Evolutionary conservation across 2,797 vertebrate species (phyloP).

Genomic region (Sebastes hubbsi): DNA sequence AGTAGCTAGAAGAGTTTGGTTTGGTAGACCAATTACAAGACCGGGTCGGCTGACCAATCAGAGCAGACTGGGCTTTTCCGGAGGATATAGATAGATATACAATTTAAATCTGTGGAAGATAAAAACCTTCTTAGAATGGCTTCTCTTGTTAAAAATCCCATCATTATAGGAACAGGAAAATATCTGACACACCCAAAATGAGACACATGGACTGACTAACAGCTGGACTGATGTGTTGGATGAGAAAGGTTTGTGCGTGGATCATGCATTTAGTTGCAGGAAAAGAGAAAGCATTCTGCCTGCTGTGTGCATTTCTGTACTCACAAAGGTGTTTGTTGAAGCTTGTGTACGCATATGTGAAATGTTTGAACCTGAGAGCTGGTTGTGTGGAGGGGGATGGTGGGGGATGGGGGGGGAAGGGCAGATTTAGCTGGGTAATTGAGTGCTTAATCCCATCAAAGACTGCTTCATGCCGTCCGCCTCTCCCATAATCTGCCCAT

Average conservation of each 20-base stretch:
- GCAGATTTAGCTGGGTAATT: slow-evolving; percentile 77
- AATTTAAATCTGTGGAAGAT: background rate
- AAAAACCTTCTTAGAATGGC: background rate
- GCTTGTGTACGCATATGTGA: background rate
- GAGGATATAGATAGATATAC: background rate
- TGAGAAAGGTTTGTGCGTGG: background rate
- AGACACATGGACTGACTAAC: background rate
- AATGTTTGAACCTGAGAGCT: slow-evolving; percentile 55
- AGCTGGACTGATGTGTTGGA: slow-evolving; percentile 5
- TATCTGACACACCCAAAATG: background rate
- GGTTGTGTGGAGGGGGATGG: background rate
- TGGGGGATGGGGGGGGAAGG: background rate
- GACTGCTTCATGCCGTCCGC: slow-evolving; percentile 69
- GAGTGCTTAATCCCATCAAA: slow-evolving; percentile 85
- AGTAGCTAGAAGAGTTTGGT: too few species aligned
- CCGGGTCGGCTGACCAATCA: too few species aligned
- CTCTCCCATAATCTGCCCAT: slow-evolving; percentile 78
- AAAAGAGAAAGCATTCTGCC: background rate
- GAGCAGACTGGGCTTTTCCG: too few species aligned
- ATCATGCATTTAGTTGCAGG: background rate
- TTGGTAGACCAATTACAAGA: rapidly evolving
- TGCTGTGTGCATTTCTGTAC: slow-evolving; percentile 7
- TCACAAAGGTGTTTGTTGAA: slow-evolving; percentile 30
- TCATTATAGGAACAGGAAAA: background rate
- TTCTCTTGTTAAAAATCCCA: background rate